Conservation (phyloP, 2,888 invertebrate genomes). For the Andrena praecox region DNA sequence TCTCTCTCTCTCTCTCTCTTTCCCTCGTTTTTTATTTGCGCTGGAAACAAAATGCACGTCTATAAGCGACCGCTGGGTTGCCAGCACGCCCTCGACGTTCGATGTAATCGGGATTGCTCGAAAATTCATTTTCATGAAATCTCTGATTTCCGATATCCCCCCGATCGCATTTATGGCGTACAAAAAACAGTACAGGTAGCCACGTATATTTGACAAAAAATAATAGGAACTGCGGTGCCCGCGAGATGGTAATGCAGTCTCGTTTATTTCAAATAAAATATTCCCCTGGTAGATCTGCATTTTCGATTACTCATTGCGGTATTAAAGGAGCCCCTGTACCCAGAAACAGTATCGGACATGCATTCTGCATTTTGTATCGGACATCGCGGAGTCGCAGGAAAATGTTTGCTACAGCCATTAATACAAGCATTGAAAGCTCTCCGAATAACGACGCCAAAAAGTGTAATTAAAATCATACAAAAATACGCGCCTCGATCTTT, state of each 20-base stretch:
- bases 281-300: conserved; percentile 24
- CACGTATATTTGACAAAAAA: conserved; percentile 24
- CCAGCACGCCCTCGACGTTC: conserved; percentile 31
- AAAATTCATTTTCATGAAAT: conserved; percentile 67
- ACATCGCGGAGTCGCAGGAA: background rate
- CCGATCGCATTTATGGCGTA: conserved; percentile 13
- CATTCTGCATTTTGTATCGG: background rate
- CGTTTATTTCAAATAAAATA: conserved; percentile 34
- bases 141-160: conserved; percentile 42
- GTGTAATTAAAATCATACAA: conserved; percentile 16
- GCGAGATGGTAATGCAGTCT: conserved; percentile 12
- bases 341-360: background rate
- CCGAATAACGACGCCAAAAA: background rate
- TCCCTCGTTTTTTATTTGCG: conserved; percentile 19
- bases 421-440: background rate
- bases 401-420: conserved; percentile 5
- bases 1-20: background rate
- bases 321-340: background rate
- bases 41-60: conserved; percentile 54
- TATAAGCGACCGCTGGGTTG: conserved; percentile 44
- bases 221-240: conserved; percentile 20
- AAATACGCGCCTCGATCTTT: background rate
- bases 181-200: conserved; percentile 19
- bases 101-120: conserved; percentile 48
- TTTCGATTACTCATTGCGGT: background rate